Conservation (phyloP, 2,113 vertebrate genomes). For the Octodon degus region DNA sequence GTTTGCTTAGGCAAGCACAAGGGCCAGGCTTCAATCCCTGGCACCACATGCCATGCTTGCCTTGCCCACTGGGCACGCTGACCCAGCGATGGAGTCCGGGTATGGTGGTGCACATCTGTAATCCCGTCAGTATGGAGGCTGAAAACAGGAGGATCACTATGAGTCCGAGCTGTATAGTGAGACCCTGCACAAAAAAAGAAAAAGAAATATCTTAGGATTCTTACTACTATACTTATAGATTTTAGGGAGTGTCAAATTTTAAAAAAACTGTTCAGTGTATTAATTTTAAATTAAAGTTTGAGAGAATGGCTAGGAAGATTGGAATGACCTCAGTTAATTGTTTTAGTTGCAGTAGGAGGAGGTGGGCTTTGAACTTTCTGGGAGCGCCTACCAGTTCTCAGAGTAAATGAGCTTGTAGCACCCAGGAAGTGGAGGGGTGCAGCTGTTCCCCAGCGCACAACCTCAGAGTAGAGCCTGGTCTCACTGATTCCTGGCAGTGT, state of each 20-base stretch:
- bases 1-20: too few relatives aligned
- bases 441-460: background rate
- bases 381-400: background rate
- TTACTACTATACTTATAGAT: background rate
- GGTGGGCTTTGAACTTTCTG: background rate
- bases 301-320: background rate
- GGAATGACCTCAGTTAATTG: background rate
- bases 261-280: background rate
- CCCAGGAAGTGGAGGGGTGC: background rate
- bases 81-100: too few relatives aligned
- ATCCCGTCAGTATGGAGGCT: too few relatives aligned
- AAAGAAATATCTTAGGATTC: background rate
- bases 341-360: background rate
- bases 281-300: slow-evolving; percentile 2
- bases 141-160: too few relatives aligned
- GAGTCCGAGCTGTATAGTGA: too few relatives aligned
- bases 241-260: background rate
- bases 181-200: too few relatives aligned
- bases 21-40: too few relatives aligned
- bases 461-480: background rate
- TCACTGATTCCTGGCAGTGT: slow-evolving; percentile 73
- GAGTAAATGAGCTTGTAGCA: background rate
- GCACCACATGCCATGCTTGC: too few relatives aligned
- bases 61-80: too few relatives aligned
- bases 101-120: too few relatives aligned